A percentile compares a stretch with the other conserved stretches of the same genome.
phyloP scores from a whole-genome alignment of 2,113 vertebrate genomes.

The Pseudonaja textilis region DNA sequence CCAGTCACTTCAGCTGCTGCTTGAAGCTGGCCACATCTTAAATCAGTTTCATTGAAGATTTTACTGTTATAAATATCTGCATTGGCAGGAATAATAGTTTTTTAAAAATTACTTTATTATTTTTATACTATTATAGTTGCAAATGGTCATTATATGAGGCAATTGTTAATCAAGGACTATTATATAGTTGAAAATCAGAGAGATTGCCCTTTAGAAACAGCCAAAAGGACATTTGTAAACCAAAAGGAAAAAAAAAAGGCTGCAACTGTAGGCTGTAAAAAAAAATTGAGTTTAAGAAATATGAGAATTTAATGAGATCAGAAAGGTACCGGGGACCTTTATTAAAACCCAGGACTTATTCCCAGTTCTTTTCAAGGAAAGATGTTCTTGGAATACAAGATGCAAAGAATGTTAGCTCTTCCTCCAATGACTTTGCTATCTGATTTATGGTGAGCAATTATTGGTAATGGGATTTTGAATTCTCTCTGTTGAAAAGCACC shows the following conservation, averaged over 20 bases:
- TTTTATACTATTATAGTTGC: not conserved
- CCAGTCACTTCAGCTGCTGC: not conserved
- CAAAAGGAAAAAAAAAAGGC: not conserved
- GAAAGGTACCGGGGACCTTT: not conserved
- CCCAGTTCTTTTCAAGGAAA: not conserved
- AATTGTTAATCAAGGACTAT: not conserved
- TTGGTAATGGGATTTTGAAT: not conserved
- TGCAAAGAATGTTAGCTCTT: not conserved
- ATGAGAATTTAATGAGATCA: not conserved
- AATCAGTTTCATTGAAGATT: not conserved
- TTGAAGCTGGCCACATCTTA: not conserved
- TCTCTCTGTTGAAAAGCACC: not conserved
- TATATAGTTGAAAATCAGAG: not conserved
- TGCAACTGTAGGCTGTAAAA: not conserved
- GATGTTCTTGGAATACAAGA: not conserved
- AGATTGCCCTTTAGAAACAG: not conserved
- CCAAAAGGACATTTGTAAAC: not conserved
- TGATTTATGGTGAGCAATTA: not conserved
- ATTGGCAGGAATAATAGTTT: not conserved
- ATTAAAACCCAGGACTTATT: not conserved
- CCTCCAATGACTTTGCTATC: not conserved
- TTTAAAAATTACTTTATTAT: not conserved
- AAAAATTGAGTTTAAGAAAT: not conserved
- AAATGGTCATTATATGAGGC: not conserved
- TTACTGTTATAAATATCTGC: not conserved